Base-by-base conservation (phyloP, 92 coral and sea anemone species). In the Zoanthus gigantus region DNA sequence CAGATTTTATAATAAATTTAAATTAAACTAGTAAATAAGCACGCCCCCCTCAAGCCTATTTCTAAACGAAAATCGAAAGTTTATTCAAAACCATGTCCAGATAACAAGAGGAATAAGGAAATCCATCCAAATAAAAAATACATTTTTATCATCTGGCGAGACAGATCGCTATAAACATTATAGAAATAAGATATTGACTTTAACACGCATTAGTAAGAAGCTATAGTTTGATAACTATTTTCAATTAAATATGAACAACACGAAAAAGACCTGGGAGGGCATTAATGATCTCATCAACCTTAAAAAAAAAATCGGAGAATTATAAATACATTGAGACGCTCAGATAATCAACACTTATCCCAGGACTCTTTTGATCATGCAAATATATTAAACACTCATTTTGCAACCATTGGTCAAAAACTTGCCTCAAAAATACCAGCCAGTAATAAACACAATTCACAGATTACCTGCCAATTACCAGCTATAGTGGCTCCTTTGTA, bases 381-480 rank as follows among this genome's bases (percentile, higher is more conserved):
- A 61, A 88, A 88, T 79, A 88, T 79, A 56, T 50, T 90, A 32
- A 87, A 90, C 76, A 82, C 61, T 9, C 85, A 90, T 82, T 90
- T 90, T 54, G 63, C 88, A 28, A 42, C 90, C 56, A 53, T 87
- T 50, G 88, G 93, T 28, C 77, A 86, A 9, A 87, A 90, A 31
- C 75, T 79, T 58, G 93, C 93, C 31, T 81, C 93, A 45, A 74
- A 82, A 61, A 79, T 90, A 54, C 78, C 83, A 79, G 60, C 11
- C 42, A 44, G 88, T 76, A 75, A 76, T 14, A 76, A 23, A 23
- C 42, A 54, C 82, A 37, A 32, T 91, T 76, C 78, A 54, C 79
- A 61, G 86, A 82, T 53, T 91, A 76, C 83, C 53, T 91, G 82
- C 85, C 91, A 76, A 88, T 18, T 18, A 72, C 48, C 12, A 65